A percentile compares a stretch with the other conserved stretches of the same genome.
Evolutionary conservation across 1,140 invertebrate genomes (phyloP).

Genomic region (Drosophila gunungcola): DNA sequence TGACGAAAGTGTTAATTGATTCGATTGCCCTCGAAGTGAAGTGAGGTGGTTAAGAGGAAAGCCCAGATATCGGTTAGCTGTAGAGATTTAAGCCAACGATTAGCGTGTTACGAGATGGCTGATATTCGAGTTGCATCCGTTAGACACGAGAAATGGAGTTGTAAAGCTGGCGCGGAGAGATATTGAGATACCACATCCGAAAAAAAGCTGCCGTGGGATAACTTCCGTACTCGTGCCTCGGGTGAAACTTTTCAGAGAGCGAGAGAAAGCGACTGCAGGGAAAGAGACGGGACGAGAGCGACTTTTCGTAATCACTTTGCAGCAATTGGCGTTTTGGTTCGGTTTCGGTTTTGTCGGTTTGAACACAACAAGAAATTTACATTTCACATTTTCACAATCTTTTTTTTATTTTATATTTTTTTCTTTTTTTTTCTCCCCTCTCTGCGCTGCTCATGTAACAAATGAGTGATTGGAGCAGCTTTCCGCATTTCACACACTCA

Average conservation of each 20-base stretch:
- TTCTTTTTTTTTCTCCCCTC: not conserved
- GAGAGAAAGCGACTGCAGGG: slow-evolving; percentile 36
- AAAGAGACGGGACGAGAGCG: slow-evolving; percentile 24
- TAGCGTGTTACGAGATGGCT: slow-evolving; percentile 48
- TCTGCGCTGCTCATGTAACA: slow-evolving; percentile 61
- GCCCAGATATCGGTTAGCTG: slow-evolving; percentile 6
- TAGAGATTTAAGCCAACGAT: slow-evolving; percentile 29
- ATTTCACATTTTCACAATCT: slow-evolving; percentile 81
- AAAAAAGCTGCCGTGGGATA: slow-evolving; percentile 66
- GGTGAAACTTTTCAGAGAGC: slow-evolving; percentile 56
- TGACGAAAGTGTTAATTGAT: slow-evolving; percentile 80
- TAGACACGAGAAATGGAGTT: slow-evolving; percentile 66
- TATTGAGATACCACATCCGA: slow-evolving; percentile 38
- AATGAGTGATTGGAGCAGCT: slow-evolving; percentile 72
- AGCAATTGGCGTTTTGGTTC: slow-evolving; percentile 75
- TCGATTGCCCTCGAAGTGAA: slow-evolving; percentile 50
- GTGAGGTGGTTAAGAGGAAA: slow-evolving; percentile 18
- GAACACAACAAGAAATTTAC: slow-evolving; percentile 68
- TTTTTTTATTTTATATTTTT: slow-evolving; percentile 28
- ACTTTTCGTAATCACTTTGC: slow-evolving; percentile 81
- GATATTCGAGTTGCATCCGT: slow-evolving; percentile 40
- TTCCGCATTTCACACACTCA: slow-evolving; percentile 74
- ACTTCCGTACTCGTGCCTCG: slow-evolving; percentile 78
- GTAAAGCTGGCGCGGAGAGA: slow-evolving; percentile 47
- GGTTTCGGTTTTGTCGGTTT: slow-evolving; percentile 52